These are phyloP conservation scores for Takifugu ocellatus DNA, from an alignment of 2,797 vertebrate genomes.

Conservation along the genomic window DNA sequence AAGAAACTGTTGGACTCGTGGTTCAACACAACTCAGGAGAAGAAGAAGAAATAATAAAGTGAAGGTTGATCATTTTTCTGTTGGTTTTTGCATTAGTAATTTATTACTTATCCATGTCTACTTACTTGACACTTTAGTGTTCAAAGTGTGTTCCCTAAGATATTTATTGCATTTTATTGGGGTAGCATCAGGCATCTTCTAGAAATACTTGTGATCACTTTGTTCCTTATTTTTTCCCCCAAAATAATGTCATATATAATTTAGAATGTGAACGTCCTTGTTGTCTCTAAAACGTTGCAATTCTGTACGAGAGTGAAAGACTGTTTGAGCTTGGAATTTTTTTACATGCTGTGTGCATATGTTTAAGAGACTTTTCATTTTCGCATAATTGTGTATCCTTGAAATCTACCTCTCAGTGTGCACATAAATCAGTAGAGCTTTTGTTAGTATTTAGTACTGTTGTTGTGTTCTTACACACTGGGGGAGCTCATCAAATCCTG, in stretches of 20 bases:
- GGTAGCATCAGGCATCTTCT: too few species aligned
- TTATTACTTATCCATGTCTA: conserved; percentile 18
- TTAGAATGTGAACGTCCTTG: neutral
- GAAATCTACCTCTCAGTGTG: conserved; percentile 15
- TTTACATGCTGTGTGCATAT: too few species aligned
- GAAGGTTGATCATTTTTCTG: conserved; percentile 11
- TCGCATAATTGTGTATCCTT: too few species aligned
- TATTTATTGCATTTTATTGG: too few species aligned
- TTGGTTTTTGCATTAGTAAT: conserved; percentile 24
- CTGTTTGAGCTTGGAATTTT: too few species aligned
- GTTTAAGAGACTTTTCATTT: too few species aligned
- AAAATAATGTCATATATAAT: neutral
- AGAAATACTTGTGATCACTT: neutral
- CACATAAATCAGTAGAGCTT: neutral
- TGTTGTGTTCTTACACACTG: neutral
- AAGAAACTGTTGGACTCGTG: conserved; percentile 98
- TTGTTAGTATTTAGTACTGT: neutral
- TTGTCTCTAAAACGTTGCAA: neutral
- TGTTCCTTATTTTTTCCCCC: conserved; percentile 3
- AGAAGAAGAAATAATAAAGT: conserved; percentile 88
- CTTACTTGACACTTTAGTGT: too few species aligned
- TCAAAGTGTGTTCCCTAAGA: too few species aligned
- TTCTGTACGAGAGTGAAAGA: too few species aligned
- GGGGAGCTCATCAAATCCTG: too few species aligned
- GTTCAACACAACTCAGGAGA: conserved; percentile 95